Conservation (phyloP, 2,797 vertebrate species). For the Alfaro cultratus region DNA sequence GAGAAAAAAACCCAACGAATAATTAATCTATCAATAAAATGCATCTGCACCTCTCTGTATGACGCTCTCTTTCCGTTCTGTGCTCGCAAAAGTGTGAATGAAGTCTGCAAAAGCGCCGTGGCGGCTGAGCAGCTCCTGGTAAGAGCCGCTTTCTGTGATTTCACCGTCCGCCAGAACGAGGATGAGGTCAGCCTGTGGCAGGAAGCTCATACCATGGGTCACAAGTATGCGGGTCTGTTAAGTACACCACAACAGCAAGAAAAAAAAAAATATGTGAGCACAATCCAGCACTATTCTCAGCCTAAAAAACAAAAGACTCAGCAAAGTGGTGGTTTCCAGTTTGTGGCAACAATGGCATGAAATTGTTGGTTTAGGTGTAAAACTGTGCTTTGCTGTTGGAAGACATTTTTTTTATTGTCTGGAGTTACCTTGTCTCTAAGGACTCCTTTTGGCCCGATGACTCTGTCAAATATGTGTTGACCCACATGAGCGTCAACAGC, state of each 20-base stretch:
- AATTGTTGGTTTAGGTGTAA: conserved; percentile 37
- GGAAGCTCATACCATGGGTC: conserved; percentile 89
- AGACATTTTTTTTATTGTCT: conserved; percentile 5
- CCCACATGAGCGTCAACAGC: conserved; percentile 92
- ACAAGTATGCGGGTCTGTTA: conserved; percentile 93
- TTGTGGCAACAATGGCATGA: conserved; percentile 47
- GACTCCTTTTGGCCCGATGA: conserved; percentile 91
- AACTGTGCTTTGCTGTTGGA: conserved; percentile 31
- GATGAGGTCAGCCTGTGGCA: conserved; percentile 91
- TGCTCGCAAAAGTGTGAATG: conserved; percentile 81
- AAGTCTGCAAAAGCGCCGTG: conserved; percentile 90
- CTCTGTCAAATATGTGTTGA: conserved; percentile 91
- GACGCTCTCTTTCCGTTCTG: conserved; percentile 76
- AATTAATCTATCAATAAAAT: not conserved
- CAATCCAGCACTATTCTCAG: conserved; percentile 47
- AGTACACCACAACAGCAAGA: conserved; percentile 50
- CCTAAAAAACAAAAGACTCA: conserved; percentile 44
- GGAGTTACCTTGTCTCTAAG: conserved; percentile 87
- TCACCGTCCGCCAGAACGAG: conserved; percentile 88
- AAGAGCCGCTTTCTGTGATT: conserved; percentile 92
- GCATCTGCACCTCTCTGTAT: conserved; percentile 81
- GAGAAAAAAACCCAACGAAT: not conserved
- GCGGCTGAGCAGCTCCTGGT: conserved; percentile 88
- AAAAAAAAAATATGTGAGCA: conserved; percentile 47
- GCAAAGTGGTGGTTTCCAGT: conserved; percentile 50